Base-by-base conservation (phyloP, 1,140 invertebrate genomes). In the Brachionus manjavacas region DNA sequence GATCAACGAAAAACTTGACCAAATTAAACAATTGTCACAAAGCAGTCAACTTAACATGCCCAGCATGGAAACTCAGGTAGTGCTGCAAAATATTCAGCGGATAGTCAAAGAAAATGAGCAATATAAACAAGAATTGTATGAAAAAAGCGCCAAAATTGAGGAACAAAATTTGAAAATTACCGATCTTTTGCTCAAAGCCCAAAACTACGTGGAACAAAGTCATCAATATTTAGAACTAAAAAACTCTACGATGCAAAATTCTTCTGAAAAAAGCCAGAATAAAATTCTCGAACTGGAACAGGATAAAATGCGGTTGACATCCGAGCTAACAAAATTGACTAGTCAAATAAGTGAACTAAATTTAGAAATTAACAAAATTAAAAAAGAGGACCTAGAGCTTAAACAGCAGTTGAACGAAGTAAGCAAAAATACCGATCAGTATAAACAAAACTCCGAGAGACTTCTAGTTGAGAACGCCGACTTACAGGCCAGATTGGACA, bases 141-240 rank as follows among this genome's bases (percentile, higher is more conserved):
- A 88, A 66, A 89, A 89, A 84, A 88, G 87, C 86, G 83, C 85
- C 6, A 89, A 88, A 86, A 88, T 90, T 43, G 89, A 91, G 84
- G 49, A 85, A 35, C 88, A 88, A 83, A 90, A 90, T 88, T 87
- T 88, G 12, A 90, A 90, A 87, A 90, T 91, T 64, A 87, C 87
- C 70, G 88, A 90, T 85, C 85, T 91, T 49, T 85, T 91, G 52
- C 87, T 90, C 85, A 87, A 87, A 85, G 90, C 89, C 86, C 90
- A 90, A 85, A 89, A 86, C 89, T 90, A 87, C 85, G 85, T 90
- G 9, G 90, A 91, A 86, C 89, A 90, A 85, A 90, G 88, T 85
- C 89, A 89, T 81, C 86, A 85, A n/a, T 84, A 89, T 46, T 84
- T 90, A 31, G 89, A 90, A 85, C 88, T 90, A 79, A 86, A 88